Base-by-base conservation (phyloP, 2,113 vertebrate genomes). In the Clarias gariepinus region DNA sequence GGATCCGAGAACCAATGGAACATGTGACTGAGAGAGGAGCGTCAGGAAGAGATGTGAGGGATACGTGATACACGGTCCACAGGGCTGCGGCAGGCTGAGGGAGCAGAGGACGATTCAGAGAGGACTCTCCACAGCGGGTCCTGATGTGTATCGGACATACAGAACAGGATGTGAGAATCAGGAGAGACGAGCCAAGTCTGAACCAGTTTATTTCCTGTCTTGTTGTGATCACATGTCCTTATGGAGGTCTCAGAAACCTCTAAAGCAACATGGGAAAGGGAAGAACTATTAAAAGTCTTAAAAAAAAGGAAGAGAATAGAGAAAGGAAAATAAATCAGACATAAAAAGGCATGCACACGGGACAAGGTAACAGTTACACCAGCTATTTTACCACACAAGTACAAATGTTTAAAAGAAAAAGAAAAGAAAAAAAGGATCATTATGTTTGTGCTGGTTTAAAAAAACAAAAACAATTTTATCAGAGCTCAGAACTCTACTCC, bases 331-430 rank as follows among this genome's bases (percentile, higher is more conserved):
- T 77, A 81, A 81, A 16, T 23, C 63, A 28, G 79, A 86, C 25
- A 79, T 66, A 87, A 89, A 84, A 84, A 66, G 78, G 86, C 88
- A 89, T 87, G 88, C 90, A 90, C 77, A 87, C 88, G 82, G 81
- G 68, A 90, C 88, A 87, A 85, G 86, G 63, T 81, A 89, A 88
- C 86, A 85, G 74, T 84, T 57, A 89, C 84, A 88, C 82, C 90
- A 85, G 86, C 84, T 88, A 85, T 77, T 84, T 81, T 79, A 85
- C 83, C 88, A 82, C 83, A 88, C 82, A 57, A 85, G 82, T 84
- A 88, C 86, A 86, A 88, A 71, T 81, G 69, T 86, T 82, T 68
- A 41, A 82, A 85, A 71, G 18, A 84, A 64, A 77, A 81, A 79
- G 79, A 83, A 55, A 30, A 64, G 80, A 81, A 61, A 71, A 23